phyloP scores from a whole-genome alignment of 1,140 invertebrate species.

The Drosophila carrolli region DNA sequence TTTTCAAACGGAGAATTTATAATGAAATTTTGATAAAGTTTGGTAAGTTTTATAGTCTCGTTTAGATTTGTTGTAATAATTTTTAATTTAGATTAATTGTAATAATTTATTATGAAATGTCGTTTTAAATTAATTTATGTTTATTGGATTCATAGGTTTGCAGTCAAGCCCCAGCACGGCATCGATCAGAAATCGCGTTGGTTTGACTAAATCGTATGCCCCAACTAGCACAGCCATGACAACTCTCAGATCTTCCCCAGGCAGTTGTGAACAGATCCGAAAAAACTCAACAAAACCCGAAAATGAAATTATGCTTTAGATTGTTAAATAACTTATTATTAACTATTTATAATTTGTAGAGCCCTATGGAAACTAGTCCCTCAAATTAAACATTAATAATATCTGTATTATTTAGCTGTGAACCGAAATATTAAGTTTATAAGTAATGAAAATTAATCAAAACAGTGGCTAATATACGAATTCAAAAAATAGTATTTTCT shows the following conservation, averaged over 20 bases:
- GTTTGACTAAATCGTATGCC: conserved; percentile 25
- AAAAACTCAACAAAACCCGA: conserved; percentile 19
- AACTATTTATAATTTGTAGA: conserved; percentile 33
- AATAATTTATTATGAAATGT: too few species aligned
- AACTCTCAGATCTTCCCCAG: conserved; percentile 10
- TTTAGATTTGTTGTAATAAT: background rate
- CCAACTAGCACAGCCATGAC: conserved; percentile 33
- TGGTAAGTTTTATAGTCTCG: conserved; percentile 73
- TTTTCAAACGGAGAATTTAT: conserved; percentile 87
- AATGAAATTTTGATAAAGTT: conserved; percentile 85
- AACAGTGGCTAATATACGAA: background rate
- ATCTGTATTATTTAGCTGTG: conserved; percentile 36
- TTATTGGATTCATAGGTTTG: background rate
- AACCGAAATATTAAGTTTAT: conserved; percentile 35
- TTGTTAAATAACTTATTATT: background rate
- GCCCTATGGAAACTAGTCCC: conserved; percentile 24
- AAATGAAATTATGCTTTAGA: conserved; percentile 39
- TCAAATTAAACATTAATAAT: conserved; percentile 13
- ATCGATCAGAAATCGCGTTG: conserved; percentile 20
- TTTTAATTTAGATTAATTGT: too few species aligned
- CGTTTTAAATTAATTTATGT: too few species aligned
- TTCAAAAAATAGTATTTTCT: background rate
- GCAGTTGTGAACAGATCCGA: conserved; percentile 10
- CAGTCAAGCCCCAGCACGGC: conserved; percentile 11
- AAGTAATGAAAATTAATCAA: conserved; percentile 2